phyloP scores from a whole-genome alignment of 2,888 invertebrate species.

The Ferrisia virgata region DNA sequence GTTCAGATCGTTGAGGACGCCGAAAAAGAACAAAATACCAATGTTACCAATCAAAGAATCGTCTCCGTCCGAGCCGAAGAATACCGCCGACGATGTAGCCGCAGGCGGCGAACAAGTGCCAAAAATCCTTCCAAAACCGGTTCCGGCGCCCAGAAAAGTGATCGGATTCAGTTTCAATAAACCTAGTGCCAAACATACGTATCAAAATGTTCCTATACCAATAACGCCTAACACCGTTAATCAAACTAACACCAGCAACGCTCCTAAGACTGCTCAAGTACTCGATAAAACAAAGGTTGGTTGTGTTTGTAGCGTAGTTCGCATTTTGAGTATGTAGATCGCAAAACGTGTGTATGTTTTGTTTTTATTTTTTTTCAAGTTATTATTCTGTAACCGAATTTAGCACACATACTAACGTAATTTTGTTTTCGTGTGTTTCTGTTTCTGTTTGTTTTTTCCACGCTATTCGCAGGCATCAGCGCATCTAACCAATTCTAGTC shows the following conservation, averaged over 20 bases:
- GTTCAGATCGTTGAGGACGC: slow-evolving; percentile 50
- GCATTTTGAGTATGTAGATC: not conserved
- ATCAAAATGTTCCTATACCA: slow-evolving; percentile 59
- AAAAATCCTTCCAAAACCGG: slow-evolving; percentile 48
- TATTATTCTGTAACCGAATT: too few relatives aligned
- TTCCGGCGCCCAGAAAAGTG: slow-evolving; percentile 51
- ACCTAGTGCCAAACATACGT: slow-evolving; percentile 54
- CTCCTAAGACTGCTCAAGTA: not conserved
- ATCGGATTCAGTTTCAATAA: slow-evolving; percentile 48
- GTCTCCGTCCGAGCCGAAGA: slow-evolving; percentile 41
- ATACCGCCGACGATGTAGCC: not conserved
- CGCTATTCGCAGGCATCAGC: slow-evolving; percentile 26
- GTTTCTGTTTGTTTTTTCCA: slow-evolving; percentile 20
- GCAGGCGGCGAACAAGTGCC: not conserved
- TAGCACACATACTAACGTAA: too few relatives aligned
- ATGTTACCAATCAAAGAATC: slow-evolving; percentile 49
- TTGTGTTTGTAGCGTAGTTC: not conserved
- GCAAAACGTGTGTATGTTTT: not conserved
- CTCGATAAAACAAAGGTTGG: not conserved
- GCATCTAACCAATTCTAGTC: slow-evolving; percentile 45
- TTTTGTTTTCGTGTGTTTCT: not conserved
- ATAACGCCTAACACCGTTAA: slow-evolving; percentile 53
- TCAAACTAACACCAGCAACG: not conserved
- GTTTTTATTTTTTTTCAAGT: too few relatives aligned
- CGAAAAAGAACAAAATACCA: slow-evolving; percentile 48